These are phyloP conservation scores for Iselma pallidipennis DNA, from an alignment of 2,888 invertebrate genomes.

Conservation along the genomic window DNA sequence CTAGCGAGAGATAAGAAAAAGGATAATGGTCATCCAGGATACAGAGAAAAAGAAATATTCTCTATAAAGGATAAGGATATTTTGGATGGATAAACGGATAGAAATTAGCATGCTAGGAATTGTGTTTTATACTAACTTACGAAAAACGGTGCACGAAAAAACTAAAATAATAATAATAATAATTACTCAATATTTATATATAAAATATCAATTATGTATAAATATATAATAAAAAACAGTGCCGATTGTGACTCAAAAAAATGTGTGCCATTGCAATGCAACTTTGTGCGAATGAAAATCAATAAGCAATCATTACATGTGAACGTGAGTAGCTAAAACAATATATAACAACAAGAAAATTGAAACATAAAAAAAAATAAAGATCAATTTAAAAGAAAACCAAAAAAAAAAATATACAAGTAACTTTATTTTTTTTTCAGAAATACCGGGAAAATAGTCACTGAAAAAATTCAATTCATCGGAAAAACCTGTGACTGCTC, in stretches of 20 bases:
- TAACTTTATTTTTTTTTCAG: slow-evolving; percentile 30
- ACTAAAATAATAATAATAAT: slow-evolving; percentile 36
- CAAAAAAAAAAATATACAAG: slow-evolving; percentile 39
- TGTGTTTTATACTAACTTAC: slow-evolving; percentile 47
- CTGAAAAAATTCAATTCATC: slow-evolving; percentile 38
- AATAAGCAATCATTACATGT: slow-evolving; percentile 70
- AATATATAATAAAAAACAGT: slow-evolving; percentile 48
- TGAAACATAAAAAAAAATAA: slow-evolving; percentile 43
- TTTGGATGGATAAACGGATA: not conserved
- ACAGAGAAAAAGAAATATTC: not conserved
- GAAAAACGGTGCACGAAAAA: slow-evolving; percentile 52
- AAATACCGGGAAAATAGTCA: slow-evolving; percentile 43
- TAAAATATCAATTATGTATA: slow-evolving; percentile 13
- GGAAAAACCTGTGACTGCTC: slow-evolving; percentile 54
- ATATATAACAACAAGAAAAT: slow-evolving; percentile 51
- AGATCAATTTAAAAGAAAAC: slow-evolving; percentile 36
- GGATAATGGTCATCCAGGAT: not conserved
- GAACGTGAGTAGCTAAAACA: slow-evolving; percentile 68
- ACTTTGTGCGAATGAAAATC: slow-evolving; percentile 55
- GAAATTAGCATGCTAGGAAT: slow-evolving; percentile 46
- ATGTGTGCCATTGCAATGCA: slow-evolving; percentile 59
- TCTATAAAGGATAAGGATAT: not conserved
- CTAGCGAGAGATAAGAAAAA: slow-evolving; percentile 44
- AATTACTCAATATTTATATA: slow-evolving; percentile 6
- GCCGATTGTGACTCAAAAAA: slow-evolving; percentile 57